Conservation (phyloP, 2,888 invertebrate species). For the Aleiodes testaceus region DNA sequence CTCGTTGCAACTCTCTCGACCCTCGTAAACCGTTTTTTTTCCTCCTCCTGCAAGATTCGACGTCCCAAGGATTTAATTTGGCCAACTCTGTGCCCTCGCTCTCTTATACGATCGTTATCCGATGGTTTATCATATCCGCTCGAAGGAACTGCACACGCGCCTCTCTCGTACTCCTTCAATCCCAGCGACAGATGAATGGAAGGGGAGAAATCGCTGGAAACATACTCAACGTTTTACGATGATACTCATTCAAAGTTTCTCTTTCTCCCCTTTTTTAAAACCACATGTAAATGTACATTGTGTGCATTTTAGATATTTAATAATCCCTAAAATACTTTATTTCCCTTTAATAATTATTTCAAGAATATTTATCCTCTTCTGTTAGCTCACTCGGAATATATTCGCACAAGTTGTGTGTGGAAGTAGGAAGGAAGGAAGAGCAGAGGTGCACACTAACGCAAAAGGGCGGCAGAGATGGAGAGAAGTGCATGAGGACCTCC, state of each 20-base stretch:
- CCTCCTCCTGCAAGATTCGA: slow-evolving; percentile 58
- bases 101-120: slow-evolving; percentile 64
- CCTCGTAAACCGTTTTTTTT: slow-evolving; percentile 67
- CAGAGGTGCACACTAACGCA: slow-evolving; percentile 15
- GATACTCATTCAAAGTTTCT: slow-evolving; percentile 33
- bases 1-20: slow-evolving; percentile 49
- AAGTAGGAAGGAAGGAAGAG: slow-evolving; percentile 38
- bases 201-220: slow-evolving; percentile 31
- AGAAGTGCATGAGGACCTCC: slow-evolving; percentile 53
- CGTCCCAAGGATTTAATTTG: slow-evolving; percentile 70
- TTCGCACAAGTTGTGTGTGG: not conserved
- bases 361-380: not conserved
- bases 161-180: slow-evolving; percentile 40
- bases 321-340: slow-evolving; percentile 21
- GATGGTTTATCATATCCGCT: slow-evolving; percentile 69
- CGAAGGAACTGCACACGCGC: slow-evolving; percentile 53
- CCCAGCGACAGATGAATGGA: slow-evolving; percentile 34
- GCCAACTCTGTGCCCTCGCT: slow-evolving; percentile 55
- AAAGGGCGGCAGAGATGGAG: slow-evolving; percentile 37
- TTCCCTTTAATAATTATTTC: slow-evolving; percentile 11
- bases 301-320: slow-evolving; percentile 12
- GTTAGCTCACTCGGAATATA: not conserved
- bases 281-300: slow-evolving; percentile 28
- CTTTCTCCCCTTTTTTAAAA: slow-evolving; percentile 22
- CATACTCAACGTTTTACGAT: slow-evolving; percentile 42